These are phyloP conservation scores for Linurgus olivaceus DNA, from an alignment of 2,797 vertebrate species.

Conservation along the genomic window DNA sequence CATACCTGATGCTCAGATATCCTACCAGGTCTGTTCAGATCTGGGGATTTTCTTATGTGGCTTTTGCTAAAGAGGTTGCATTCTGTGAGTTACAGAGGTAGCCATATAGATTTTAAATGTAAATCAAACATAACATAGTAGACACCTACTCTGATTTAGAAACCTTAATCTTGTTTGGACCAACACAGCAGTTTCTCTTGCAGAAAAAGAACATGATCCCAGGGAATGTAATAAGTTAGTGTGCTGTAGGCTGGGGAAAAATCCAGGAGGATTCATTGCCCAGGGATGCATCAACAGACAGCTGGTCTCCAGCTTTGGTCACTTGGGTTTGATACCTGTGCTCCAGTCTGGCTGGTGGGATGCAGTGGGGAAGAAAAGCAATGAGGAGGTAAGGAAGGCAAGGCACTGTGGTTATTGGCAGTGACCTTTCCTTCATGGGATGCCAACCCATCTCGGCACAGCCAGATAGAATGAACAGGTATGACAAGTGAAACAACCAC, in stretches of 20 bases:
- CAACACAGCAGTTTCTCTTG: neutral
- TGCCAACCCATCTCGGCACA: rapidly evolving
- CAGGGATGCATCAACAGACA: neutral
- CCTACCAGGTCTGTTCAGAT: neutral
- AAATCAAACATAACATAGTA: neutral
- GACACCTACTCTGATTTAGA: neutral
- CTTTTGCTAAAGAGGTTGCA: neutral
- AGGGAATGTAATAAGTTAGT: neutral
- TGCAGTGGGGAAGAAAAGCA: rapidly evolving
- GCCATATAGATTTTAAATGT: neutral
- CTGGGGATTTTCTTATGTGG: neutral
- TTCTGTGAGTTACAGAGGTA: neutral
- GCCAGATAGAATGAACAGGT: neutral
- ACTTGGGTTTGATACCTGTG: neutral
- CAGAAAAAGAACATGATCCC: neutral
- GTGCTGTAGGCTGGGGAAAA: neutral
- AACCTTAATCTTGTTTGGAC: neutral
- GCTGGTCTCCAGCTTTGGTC: neutral
- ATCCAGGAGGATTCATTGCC: neutral
- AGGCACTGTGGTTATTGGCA: rapidly evolving
- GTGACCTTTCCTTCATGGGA: neutral
- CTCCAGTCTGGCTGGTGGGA: neutral
- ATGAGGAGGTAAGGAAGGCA: neutral
- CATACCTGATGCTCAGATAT: neutral
- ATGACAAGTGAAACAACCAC: rapidly evolving